Conservation (phyloP, 2,113 vertebrate genomes). For the Brachionichthys hirsutus region DNA sequence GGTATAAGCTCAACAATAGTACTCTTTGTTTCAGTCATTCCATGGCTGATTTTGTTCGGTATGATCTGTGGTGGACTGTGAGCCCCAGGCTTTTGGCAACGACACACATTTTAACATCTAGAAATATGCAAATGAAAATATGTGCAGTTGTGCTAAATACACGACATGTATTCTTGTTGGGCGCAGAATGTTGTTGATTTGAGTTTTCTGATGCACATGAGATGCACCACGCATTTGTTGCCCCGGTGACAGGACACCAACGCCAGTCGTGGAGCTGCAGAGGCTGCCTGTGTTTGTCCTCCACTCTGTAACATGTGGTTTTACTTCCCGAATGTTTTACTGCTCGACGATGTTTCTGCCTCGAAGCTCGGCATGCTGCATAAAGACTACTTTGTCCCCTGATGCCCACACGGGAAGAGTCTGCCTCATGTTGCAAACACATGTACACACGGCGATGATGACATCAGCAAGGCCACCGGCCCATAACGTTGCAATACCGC, state of each 20-base stretch:
- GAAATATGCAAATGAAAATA: slow-evolving; percentile 9
- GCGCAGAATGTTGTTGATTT: slow-evolving; percentile 70
- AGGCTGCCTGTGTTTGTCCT: slow-evolving; percentile 67
- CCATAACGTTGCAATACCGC: slow-evolving; percentile 33
- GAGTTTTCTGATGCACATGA: slow-evolving; percentile 67
- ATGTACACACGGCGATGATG: slow-evolving; percentile 45
- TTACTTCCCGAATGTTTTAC: slow-evolving; percentile 81
- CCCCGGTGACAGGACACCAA: slow-evolving; percentile 60
- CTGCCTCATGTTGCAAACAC: slow-evolving; percentile 41
- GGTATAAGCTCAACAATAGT: background rate
- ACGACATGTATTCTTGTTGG: slow-evolving; percentile 31
- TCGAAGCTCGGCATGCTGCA: slow-evolving; percentile 75
- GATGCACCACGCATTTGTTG: slow-evolving; percentile 57
- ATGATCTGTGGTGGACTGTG: background rate
- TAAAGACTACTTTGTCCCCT: slow-evolving; percentile 83
- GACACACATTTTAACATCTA: slow-evolving; percentile 18
- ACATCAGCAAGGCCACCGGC: slow-evolving; percentile 60
- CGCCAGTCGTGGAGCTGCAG: slow-evolving; percentile 64
- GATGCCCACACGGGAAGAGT: slow-evolving; percentile 73
- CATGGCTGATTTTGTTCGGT: slow-evolving; percentile 3
- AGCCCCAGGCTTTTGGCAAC: background rate
- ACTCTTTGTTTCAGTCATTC: slow-evolving; percentile 2
- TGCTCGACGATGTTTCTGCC: slow-evolving; percentile 81
- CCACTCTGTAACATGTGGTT: slow-evolving; percentile 80
- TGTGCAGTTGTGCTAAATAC: slow-evolving; percentile 42